phyloP scores from a whole-genome alignment of 2,888 invertebrate genomes.

The Nemoura dubitans region DNA sequence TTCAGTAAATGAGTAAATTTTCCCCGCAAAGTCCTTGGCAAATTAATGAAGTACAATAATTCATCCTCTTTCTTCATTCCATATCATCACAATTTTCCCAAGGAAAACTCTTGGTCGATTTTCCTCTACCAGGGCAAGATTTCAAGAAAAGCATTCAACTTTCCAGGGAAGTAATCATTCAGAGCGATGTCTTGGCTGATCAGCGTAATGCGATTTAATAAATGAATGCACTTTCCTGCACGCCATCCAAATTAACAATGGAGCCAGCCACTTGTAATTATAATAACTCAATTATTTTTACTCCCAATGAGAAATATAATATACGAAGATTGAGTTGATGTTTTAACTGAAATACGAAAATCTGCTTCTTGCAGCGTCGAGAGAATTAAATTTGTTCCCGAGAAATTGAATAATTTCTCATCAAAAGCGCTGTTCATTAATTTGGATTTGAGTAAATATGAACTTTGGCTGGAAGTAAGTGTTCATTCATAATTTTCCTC shows the following conservation, averaged over 20 bases:
- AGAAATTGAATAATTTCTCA: neutral
- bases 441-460: neutral
- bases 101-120: neutral
- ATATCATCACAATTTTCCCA: neutral
- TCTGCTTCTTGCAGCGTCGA: neutral
- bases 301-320: neutral
- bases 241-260: neutral
- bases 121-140: neutral
- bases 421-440: neutral
- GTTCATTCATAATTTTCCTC: too few relatives aligned
- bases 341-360: neutral
- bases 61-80: neutral
- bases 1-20: slow-evolving; percentile 12
- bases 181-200: neutral
- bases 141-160: neutral
- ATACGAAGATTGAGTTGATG: neutral
- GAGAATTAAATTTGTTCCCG: neutral
- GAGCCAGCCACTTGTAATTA: neutral
- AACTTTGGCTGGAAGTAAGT: neutral
- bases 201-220: slow-evolving; percentile 18
- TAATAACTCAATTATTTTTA: slow-evolving; percentile 1
- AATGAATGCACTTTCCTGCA: slow-evolving; percentile 1
- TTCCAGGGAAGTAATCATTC: neutral
- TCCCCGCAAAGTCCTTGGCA: neutral
- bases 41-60: slow-evolving; percentile 7